phyloP scores from a whole-genome alignment of 2,888 invertebrate species.

The Danaus chrysippus region DNA sequence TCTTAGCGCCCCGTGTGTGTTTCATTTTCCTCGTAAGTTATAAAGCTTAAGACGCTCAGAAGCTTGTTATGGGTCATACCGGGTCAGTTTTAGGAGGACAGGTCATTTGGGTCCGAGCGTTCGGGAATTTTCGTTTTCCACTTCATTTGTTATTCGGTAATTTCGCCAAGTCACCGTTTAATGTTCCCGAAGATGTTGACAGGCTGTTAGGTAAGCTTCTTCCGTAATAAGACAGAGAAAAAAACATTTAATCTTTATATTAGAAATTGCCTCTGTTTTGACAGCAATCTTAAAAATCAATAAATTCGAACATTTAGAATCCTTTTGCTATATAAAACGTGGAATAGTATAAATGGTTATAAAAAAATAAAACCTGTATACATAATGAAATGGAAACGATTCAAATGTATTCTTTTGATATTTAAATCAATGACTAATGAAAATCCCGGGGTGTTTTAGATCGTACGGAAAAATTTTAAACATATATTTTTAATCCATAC shows the following conservation, averaged over 20 bases:
- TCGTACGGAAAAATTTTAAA: background rate
- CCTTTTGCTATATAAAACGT: constrained; percentile 26
- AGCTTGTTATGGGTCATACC: constrained; percentile 16
- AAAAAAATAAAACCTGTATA: constrained; percentile 39
- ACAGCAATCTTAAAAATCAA: constrained; percentile 5
- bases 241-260: constrained; percentile 5
- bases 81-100: constrained; percentile 10
- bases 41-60: constrained; percentile 8
- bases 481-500: constrained; percentile 13
- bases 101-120: constrained; percentile 15
- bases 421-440: constrained; percentile 64
- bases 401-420: constrained; percentile 68
- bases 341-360: constrained; percentile 28
- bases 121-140: constrained; percentile 19
- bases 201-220: constrained; percentile 8
- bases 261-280: constrained; percentile 6
- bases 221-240: background rate
- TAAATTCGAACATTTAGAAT: constrained; percentile 10
- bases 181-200: constrained; percentile 18
- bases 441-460: constrained; percentile 43
- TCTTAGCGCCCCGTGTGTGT: constrained; percentile 32
- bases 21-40: constrained; percentile 17
- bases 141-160: constrained; percentile 28
- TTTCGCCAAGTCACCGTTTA: constrained; percentile 29
- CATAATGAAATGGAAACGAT: constrained; percentile 46